Evolutionary conservation across 2,888 invertebrate genomes (phyloP), one percentile per base, ranked within the genome.

Genomic region (Pseudolycoriella hygida): DNA sequence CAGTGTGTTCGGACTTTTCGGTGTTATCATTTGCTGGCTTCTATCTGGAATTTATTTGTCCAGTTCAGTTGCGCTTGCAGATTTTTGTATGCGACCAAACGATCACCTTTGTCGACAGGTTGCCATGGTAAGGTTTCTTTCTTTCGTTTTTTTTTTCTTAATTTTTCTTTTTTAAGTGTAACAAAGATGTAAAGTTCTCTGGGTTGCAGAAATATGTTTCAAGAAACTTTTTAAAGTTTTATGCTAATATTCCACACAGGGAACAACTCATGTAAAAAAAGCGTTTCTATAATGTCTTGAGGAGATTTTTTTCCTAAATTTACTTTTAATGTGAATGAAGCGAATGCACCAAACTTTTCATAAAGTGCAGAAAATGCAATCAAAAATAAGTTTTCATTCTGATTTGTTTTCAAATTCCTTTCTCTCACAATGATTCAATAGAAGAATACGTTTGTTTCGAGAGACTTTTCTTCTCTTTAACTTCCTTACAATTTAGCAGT

Each of bases 21-120:
- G 64, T 50, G 62, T 66, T 46, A 66, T 65, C 49, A 57, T 66
- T 43, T 87, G 88, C 54, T 93, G 90, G 85, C 72, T 88, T 58
- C 76, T 87, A 67, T 80, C 86, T 40, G 89, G 90, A 47, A 66
- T 89, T 55, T 87, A 92, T 67, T 72, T 90, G 54, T 84, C 85
- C 49, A 76, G 80, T 44, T 77, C 85, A 46, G 88, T 90, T 60
- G 88, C 84, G 45, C 72, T 82, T 39, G 85, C 85, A 44, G 88
- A 88, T 66, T 78, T 88, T 41, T 89, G 89, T 64, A 76, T 83
- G 61, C 77, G 83, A 50, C 89, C 90, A 17, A 84, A 87, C 49
- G 63, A 64, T 49, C 62, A 56, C 45, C 59, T 66, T 60, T 66
- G 66, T 49, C 61, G 60, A 2, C 65, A 64, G 54, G 62, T 64